Evolutionary conservation across 2,888 invertebrate species (phyloP).

Genomic region (Sthenelais limicola): DNA sequence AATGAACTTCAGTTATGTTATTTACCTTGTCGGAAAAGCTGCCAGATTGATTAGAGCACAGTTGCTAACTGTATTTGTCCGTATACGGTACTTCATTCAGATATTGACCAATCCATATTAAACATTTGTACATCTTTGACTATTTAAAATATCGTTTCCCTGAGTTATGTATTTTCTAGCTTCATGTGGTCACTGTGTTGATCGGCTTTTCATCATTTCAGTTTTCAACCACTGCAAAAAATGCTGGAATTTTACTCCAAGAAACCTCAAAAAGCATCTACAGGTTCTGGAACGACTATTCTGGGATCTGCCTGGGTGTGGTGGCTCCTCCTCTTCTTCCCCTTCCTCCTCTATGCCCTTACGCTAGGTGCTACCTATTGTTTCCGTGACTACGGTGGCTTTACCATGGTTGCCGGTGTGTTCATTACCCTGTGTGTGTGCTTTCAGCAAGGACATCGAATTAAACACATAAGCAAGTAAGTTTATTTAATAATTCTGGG

Average conservation of each 20-base stretch:
- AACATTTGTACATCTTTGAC: too few relatives aligned
- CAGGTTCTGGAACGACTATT: too few relatives aligned
- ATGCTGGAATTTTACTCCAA: constrained; percentile 22
- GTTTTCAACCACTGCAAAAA: constrained; percentile 1
- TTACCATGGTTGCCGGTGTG: constrained; percentile 51
- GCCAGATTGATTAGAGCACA: too few relatives aligned
- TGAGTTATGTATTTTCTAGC: too few relatives aligned
- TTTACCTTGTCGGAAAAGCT: too few relatives aligned
- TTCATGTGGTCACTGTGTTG: too few relatives aligned
- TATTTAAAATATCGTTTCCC: too few relatives aligned
- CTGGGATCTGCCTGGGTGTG: constrained; percentile 58
- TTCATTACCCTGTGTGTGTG: constrained; percentile 53
- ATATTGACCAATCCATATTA: too few relatives aligned
- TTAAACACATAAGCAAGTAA: constrained; percentile 50
- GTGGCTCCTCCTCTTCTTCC: constrained; percentile 61
- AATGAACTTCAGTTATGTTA: too few relatives aligned
- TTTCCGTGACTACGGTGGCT: constrained; percentile 46
- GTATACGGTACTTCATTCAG: too few relatives aligned
- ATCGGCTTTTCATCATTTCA: background rate
- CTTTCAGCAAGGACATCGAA: constrained; percentile 57
- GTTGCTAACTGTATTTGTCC: too few relatives aligned
- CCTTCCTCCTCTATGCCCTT: constrained; percentile 48
- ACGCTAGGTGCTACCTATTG: constrained; percentile 21
- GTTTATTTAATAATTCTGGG: background rate
- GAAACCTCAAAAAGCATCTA: too few relatives aligned